Evolutionary conservation across 2,113 vertebrate species (phyloP), one percentile per base, ranked within the genome.

Genomic region (Anoura caudifer): DNA sequence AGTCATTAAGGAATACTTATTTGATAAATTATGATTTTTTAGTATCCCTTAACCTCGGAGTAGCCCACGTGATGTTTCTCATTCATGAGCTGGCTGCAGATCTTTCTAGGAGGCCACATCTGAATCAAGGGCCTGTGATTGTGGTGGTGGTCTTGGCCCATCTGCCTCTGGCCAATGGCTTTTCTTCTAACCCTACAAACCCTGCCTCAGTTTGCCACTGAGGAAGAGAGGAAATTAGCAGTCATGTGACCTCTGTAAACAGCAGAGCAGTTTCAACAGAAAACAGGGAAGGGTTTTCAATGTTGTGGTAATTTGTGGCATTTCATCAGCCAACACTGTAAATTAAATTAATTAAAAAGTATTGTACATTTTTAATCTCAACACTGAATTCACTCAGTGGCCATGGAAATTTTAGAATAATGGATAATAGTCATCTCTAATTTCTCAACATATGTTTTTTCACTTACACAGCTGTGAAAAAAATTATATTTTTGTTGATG

Each of bases 291-390:
- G 69, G 72, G 22, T 75, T 86, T 86, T 80, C 63, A 17, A 0
- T 76, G 45, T 81, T 87, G 80, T 96, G 36, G 81, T 81, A 97
- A 84, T 96, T 97, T 96, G 83, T 97, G 14, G 97, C 96, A 95
- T 96, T 98, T 98, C 95, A 98, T 98, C 97, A 96, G 81, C 94
- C 91, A 98, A 97, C 97, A 97, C 87, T 93, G 97, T 98, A 98
- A 98, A 98, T 97, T 98, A 97, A 98, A 98, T 98, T 98, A 98
- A 98, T 98, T 98, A 97, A 97, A 98, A 96, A 97, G 93, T 97
- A 95, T 96, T 93, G 96, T 93, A 97, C 97, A 97, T 98, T 98
- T 98, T 96, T 98, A 95, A 98, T 98, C 98, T 97, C 85, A 98
- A 86, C 61, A 87, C 56, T 96, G 81, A 93, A 97, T 97, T 97